Evolutionary conservation across 2,888 invertebrate genomes (phyloP).

Genomic region (Xylocampa areola): DNA sequence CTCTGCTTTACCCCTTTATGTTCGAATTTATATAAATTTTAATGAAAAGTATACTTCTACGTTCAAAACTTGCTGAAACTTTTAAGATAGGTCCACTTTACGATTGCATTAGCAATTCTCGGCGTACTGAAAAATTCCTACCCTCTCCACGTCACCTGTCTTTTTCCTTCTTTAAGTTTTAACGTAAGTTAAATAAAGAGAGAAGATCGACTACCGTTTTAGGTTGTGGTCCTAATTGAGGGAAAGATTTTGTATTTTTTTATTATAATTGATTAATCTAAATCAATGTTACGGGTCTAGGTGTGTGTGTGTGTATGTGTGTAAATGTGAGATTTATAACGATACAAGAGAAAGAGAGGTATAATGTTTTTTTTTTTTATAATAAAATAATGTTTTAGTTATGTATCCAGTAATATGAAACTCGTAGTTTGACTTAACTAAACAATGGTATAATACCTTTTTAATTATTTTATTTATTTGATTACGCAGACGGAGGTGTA

Average conservation of each 20-base stretch:
- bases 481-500: no score
- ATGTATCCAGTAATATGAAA: no score
- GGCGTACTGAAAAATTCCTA: slow-evolving; percentile 26
- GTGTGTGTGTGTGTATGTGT: no score
- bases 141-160: background rate
- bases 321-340: no score
- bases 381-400: no score
- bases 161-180: slow-evolving; percentile 28
- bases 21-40: slow-evolving; percentile 1
- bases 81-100: slow-evolving; percentile 12
- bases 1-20: no score
- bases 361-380: no score
- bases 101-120: slow-evolving; percentile 30
- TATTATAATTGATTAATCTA: background rate
- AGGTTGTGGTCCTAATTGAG: slow-evolving; percentile 29
- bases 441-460: no score
- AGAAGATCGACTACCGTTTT: slow-evolving; percentile 17
- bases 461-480: no score
- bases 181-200: slow-evolving; percentile 29
- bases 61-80: slow-evolving; percentile 10
- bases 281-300: background rate
- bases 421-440: no score
- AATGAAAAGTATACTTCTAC: background rate
- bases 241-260: background rate
- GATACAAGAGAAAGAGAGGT: no score